Base-by-base conservation (phyloP, 2,888 invertebrate species). In the Xestia ashworthii region DNA sequence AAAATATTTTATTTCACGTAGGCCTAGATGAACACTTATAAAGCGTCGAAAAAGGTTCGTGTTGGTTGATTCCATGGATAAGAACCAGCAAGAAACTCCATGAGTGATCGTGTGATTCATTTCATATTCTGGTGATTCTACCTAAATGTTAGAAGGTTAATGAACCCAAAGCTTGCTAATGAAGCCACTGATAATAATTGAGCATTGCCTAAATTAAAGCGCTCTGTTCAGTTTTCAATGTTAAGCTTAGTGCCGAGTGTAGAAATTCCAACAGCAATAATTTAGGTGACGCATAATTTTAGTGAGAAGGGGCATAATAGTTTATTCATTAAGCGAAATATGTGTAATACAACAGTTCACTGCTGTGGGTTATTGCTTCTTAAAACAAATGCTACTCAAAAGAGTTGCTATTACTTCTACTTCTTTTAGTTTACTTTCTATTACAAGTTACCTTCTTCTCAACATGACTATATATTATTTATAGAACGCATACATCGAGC, bases 401-500 rank as follows among this genome's bases (percentile, higher is more conserved):
- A 58, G 0, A 14, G 25, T 25, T 25, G 2, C 14, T 25, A 41
- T 25, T 19, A 25, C 44, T 25, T 46, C 11, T 66, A 32, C 1
- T 50, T 12, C 38, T 53, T 6, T 38, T 38, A 22, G 9, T 22
- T 3, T 50, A n/a, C 9, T 50, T 50, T 68, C 19, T 41, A 25
- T 16, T 25, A 68, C 38, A 60, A 9, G 38, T 2, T 41, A 22
- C 16, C 6, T 11, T 16, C 32, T 44, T 60, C 5, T 73, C 5
- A 55, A n/a, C 12, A 44, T 5, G 16, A 32, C 1, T 14, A 16
- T 12, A 46, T 71, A 62, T 25, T 58, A 5, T 53, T 81, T 93
- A 50, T 90, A 98, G 98, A 99, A 98, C 92, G 98, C 98, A 0
- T 99, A 99, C 93, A 98, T 99, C 62, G 99, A 99, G 94, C 97